Evolutionary conservation across 2,888 invertebrate species (phyloP).

Genomic region (Dusona sp.): DNA sequence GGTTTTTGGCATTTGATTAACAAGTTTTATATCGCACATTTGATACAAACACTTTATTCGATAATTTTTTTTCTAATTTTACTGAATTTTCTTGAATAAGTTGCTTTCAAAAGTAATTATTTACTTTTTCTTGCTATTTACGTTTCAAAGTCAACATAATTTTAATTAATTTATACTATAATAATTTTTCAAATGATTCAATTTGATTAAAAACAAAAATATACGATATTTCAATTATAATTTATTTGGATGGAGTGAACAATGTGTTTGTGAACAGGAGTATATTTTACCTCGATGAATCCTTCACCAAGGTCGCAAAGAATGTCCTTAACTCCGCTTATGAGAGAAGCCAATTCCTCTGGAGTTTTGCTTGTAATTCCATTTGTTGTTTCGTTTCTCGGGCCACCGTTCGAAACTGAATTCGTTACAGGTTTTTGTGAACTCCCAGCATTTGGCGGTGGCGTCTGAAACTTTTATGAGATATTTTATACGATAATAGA

Average conservation of each 20-base stretch:
- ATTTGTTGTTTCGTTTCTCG: slow-evolving; percentile 24
- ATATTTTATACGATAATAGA: background rate
- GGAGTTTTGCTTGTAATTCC: slow-evolving; percentile 72
- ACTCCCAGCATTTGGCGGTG: slow-evolving; percentile 71
- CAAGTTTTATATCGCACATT: background rate
- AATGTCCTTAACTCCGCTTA: slow-evolving; percentile 90
- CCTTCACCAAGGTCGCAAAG: slow-evolving; percentile 93
- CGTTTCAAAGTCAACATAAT: too few species aligned
- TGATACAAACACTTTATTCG: too few species aligned
- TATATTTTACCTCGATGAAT: slow-evolving; percentile 86
- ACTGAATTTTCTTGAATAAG: too few species aligned
- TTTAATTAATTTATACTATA: too few species aligned
- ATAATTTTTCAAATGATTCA: too few species aligned
- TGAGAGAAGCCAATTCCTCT: slow-evolving; percentile 83
- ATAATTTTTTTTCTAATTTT: too few species aligned
- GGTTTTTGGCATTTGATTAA: background rate
- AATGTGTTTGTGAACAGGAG: background rate
- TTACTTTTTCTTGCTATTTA: too few species aligned
- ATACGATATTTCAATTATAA: too few species aligned
- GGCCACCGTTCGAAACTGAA: slow-evolving; percentile 15
- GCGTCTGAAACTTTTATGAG: slow-evolving; percentile 60
- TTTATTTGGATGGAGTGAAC: too few species aligned
- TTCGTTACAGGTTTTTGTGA: slow-evolving; percentile 48
- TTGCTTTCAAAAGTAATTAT: too few species aligned
- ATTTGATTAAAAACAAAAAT: too few species aligned